Base-by-base conservation (phyloP, 2,113 vertebrate species). In the Donacobius atricapilla region DNA sequence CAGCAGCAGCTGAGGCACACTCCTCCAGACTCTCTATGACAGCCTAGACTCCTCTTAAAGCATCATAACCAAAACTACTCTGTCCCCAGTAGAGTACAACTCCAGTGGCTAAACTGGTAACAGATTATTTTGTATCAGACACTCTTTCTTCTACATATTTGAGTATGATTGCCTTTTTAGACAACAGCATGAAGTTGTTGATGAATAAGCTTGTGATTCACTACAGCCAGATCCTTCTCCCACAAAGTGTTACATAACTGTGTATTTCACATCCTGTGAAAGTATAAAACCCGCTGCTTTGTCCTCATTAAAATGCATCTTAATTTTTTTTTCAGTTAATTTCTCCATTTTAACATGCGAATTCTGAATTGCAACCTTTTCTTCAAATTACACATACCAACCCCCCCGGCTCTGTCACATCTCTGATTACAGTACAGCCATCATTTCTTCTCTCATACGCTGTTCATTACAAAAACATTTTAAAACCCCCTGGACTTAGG, bases 121-220 rank as follows among this genome's bases (percentile, higher is more conserved):
- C 35, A 85, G 48, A 60, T 68, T 76, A 72, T 65, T 87, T 93
- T 3, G 1, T 71, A 80, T 57, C 76, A 93, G 79, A 93, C 64
- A 58, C 14, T 65, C 66, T 64, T 63, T 65, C 30, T 90, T 94
- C 64, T 78, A 23, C 60, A 39, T 76, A 83, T 89, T 70, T 96
- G 76, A 73, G 12, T 10, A 11, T 5, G 33, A 92, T 35, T 91
- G 88, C 95, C 79, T 95, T 95, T 96, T 95, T 56, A 96, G 64
- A 89, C 54, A 89, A 73, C 86, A 83, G 76, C 8, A 20, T 83
- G 76, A 88, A 94, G 88, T 9, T 93, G 88, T 47, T 92, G 94
- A 96, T 92, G 95, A 96, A 89, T 95, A 96, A 96, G 91, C 91
- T 83, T 81, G 83, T 96, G 96, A 97, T 91, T 95, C 95, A 96